Percentiles rank a stretch among this genome's conserved stretches.
Conservation (phyloP, 1,140 invertebrate species). For the Trichonephila clavata region DNA sequence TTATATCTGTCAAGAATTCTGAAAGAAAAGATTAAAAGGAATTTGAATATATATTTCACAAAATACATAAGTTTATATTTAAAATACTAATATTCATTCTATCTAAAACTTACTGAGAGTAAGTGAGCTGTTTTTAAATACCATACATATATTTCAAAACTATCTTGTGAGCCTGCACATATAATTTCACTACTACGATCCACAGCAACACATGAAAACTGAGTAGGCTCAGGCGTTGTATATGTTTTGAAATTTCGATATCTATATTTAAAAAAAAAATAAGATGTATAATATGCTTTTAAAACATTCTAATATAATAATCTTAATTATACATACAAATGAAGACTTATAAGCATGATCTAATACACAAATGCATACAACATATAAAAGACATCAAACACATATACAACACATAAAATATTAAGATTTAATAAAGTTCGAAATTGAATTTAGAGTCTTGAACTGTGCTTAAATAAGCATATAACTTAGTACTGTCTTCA, state of each 20-base stretch:
- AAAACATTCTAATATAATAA: neutral
- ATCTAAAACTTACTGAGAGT: conserved; percentile 86
- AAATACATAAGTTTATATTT: neutral
- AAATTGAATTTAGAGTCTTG: too few species aligned
- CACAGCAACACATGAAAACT: conserved; percentile 95
- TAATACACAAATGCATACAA: too few species aligned
- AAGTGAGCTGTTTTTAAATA: conserved; percentile 94
- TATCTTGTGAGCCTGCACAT: conserved; percentile 94
- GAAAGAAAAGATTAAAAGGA: neutral
- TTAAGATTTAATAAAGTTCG: too few species aligned
- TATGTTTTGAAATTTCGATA: conserved; percentile 99
- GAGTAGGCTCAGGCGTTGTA: conserved; percentile 92
- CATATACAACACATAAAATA: too few species aligned
- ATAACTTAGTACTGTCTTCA: too few species aligned
- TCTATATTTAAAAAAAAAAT: conserved; percentile 81
- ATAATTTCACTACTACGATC: conserved; percentile 95
- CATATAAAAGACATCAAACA: too few species aligned
- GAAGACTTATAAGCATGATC: too few species aligned
- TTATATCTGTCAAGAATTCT: too few species aligned
- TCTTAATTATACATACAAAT: too few species aligned
- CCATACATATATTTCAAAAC: conserved; percentile 98
- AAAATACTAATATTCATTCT: neutral
- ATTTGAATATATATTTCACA: neutral
- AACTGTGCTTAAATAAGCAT: too few species aligned
- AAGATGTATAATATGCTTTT: neutral